A percentile compares a stretch with the other conserved stretches of the same genome.
Evolutionary conservation across 2,113 vertebrate species (phyloP).

Genomic region (Rhinopithecus roxellana): DNA sequence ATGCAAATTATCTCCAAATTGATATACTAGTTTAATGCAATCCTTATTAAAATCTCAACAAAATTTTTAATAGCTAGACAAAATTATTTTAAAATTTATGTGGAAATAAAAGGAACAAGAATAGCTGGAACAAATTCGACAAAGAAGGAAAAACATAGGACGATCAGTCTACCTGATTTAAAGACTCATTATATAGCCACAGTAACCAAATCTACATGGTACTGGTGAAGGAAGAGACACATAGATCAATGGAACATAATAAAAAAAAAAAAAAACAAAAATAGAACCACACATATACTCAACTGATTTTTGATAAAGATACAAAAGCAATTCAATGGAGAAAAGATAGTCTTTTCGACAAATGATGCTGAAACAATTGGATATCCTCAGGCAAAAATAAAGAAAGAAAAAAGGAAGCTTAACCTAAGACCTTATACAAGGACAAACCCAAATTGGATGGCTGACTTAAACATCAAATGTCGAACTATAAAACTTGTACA

Average conservation of each 20-base stretch:
- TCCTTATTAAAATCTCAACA: background rate
- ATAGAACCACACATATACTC: background rate
- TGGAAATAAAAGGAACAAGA: background rate
- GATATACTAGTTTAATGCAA: background rate
- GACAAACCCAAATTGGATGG: background rate
- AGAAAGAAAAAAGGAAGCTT: background rate
- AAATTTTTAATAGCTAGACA: background rate
- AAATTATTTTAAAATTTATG: conserved; percentile 28
- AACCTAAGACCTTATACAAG: background rate
- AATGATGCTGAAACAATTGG: background rate
- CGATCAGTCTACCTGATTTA: background rate
- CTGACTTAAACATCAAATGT: background rate
- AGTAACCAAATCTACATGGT: background rate
- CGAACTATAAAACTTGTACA: background rate
- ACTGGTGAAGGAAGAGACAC: background rate
- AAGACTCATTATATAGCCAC: background rate
- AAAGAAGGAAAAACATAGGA: background rate
- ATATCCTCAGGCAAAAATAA: background rate
- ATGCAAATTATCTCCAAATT: background rate
- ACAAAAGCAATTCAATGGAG: background rate
- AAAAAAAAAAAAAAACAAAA: background rate
- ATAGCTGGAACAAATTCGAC: background rate
- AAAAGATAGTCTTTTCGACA: background rate
- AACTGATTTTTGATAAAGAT: background rate
- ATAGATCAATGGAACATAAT: background rate